Evolutionary conservation across 2,113 vertebrate genomes (phyloP).

Genomic region (Nibea coibor): DNA sequence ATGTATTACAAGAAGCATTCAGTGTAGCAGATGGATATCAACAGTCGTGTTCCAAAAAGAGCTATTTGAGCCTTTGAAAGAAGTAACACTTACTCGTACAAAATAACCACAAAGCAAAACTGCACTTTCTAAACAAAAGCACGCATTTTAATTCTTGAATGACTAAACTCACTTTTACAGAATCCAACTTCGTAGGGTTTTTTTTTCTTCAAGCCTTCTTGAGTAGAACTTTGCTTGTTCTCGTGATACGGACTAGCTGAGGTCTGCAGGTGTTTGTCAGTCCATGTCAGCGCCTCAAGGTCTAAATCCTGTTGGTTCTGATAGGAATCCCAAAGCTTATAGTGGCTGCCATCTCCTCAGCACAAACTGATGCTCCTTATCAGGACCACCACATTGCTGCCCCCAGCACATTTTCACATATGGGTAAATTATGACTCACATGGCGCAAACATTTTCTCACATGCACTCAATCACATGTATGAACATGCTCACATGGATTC

Average conservation of each 20-base stretch:
- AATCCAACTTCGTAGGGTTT: constrained; percentile 1
- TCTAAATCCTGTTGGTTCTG: constrained; percentile 76
- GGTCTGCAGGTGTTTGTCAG: constrained; percentile 73
- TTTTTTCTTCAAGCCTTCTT: constrained; percentile 22
- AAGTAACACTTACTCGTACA: constrained; percentile 26
- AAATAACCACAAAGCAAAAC: constrained; percentile 32
- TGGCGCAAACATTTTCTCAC: constrained; percentile 53
- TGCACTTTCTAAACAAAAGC: neutral
- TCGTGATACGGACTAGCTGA: constrained; percentile 58
- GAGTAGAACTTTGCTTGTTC: constrained; percentile 5
- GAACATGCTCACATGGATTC: constrained; percentile 17
- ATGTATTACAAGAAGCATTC: constrained; percentile 62
- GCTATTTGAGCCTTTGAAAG: constrained; percentile 46
- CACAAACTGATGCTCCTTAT: constrained; percentile 80
- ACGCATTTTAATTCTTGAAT: neutral
- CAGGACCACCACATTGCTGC: constrained; percentile 79
- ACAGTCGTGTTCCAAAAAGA: constrained; percentile 58
- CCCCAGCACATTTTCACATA: constrained; percentile 74
- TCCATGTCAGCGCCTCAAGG: constrained; percentile 71
- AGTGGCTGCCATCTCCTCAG: constrained; percentile 77
- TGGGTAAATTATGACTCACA: constrained; percentile 65
- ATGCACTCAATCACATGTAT: constrained; percentile 24
- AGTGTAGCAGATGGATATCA: constrained; percentile 72
- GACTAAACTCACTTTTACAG: neutral
- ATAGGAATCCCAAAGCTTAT: constrained; percentile 81